Percentiles rank a stretch among this genome's conserved stretches.
Evolutionary conservation across 1,140 invertebrate species (phyloP).

Genomic region (Macrobrachium nipponense): DNA sequence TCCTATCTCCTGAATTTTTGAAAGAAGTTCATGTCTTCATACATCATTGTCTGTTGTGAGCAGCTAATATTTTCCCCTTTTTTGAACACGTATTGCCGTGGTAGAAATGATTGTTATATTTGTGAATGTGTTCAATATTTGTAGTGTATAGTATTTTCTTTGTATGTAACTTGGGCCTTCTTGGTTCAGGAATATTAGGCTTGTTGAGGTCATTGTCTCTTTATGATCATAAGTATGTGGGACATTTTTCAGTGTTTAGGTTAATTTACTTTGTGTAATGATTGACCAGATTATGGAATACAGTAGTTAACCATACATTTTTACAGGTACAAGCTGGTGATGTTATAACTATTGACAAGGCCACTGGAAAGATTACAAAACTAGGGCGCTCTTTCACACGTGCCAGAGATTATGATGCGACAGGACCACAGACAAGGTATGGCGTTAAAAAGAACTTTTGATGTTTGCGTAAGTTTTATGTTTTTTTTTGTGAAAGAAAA

Average conservation of each 20-base stretch:
- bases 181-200: too few species aligned
- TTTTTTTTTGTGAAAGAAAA: too few species aligned
- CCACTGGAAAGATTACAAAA: conserved; percentile 94
- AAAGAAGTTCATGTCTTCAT: too few species aligned
- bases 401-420: conserved; percentile 97
- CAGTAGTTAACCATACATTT: neutral
- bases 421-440: conserved; percentile 75
- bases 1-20: too few species aligned
- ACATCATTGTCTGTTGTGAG: too few species aligned
- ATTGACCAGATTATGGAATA: neutral
- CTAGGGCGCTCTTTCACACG: conserved; percentile 95
- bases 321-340: conserved; percentile 89
- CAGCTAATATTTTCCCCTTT: too few species aligned
- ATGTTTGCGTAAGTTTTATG: neutral
- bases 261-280: neutral
- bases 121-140: too few species aligned
- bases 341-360: conserved; percentile 97
- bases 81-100: too few species aligned
- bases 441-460: neutral
- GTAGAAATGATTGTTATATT: too few species aligned
- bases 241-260: neutral
- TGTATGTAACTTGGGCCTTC: too few species aligned
- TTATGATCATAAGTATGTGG: neutral
- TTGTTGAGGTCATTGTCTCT: too few species aligned
- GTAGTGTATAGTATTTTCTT: too few species aligned